Conservation (phyloP, 2,888 invertebrate species). For the Trissolcus brochymenae region DNA sequence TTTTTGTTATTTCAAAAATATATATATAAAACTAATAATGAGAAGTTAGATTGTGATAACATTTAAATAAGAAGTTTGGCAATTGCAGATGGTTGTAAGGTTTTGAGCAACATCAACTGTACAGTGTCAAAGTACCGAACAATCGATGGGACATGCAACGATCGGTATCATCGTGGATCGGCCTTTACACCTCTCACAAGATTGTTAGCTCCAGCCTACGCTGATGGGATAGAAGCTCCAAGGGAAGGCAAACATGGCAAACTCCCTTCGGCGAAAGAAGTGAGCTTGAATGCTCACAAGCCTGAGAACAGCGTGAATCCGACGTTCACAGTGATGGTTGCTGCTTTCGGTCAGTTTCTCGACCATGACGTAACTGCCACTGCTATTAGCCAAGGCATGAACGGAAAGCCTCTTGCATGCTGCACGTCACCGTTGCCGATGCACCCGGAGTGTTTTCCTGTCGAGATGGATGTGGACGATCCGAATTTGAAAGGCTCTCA, state of each 20-base stretch:
- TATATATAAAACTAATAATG: too few species aligned
- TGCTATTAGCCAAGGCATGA: constrained; percentile 84
- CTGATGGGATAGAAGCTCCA: constrained; percentile 83
- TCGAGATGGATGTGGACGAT: constrained; percentile 82
- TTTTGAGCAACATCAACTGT: constrained; percentile 62
- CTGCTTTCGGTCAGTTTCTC: constrained; percentile 92
- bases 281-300: constrained; percentile 84
- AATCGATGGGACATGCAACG: constrained; percentile 87
- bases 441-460: constrained; percentile 90
- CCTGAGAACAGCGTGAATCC: constrained; percentile 85
- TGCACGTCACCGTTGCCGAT: constrained; percentile 76
- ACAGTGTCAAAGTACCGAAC: constrained; percentile 79
- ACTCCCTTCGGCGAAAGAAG: constrained; percentile 85
- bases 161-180: constrained; percentile 83
- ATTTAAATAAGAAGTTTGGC: too few species aligned
- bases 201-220: constrained; percentile 85
- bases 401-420: constrained; percentile 85
- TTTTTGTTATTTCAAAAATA: too few species aligned
- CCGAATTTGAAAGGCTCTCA: constrained; percentile 83
- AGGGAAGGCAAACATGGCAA: constrained; percentile 78
- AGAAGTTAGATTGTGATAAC: too few species aligned
- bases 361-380: constrained; percentile 93
- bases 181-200: constrained; percentile 86
- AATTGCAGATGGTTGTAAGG: constrained; percentile 62
- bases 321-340: constrained; percentile 88